These are phyloP conservation scores for Lepus timidus DNA, from an alignment of 2,113 vertebrate species.

Conservation along the genomic window DNA sequence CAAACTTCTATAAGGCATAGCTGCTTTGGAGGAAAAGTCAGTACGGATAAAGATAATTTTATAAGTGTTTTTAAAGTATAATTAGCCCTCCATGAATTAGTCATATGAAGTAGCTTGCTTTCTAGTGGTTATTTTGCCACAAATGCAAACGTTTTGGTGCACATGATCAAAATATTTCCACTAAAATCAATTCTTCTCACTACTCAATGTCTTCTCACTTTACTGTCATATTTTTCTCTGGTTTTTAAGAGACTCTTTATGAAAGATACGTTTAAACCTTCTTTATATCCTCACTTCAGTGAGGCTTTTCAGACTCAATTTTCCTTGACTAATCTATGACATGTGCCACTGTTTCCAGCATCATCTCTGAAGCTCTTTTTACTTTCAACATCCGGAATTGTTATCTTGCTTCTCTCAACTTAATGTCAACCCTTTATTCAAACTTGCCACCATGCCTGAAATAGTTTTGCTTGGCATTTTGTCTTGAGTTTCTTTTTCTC, in stretches of 20 bases:
- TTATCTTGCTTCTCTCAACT: background rate
- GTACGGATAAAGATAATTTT: background rate
- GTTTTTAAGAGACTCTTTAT: background rate
- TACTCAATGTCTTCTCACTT: background rate
- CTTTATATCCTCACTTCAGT: background rate
- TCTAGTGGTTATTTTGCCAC: background rate
- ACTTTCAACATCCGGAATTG: background rate
- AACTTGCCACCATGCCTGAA: background rate
- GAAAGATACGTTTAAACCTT: background rate
- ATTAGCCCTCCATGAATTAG: background rate
- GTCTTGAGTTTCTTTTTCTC: background rate
- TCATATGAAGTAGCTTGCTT: background rate
- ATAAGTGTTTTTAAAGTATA: background rate
- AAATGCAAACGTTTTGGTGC: background rate
- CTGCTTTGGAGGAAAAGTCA: background rate
- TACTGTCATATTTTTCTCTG: background rate
- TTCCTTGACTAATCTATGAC: background rate
- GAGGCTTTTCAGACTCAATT: background rate
- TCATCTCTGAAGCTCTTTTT: background rate
- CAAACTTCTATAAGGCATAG: background rate
- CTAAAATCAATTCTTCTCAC: background rate
- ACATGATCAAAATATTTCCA: constrained; percentile 21
- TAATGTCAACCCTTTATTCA: background rate
- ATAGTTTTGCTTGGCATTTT: background rate
- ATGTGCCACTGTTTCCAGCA: background rate